Evolutionary conservation across 2,888 invertebrate genomes (phyloP), one percentile per base, ranked within the genome.

Genomic region (Cremastobaeus sp.): DNA sequence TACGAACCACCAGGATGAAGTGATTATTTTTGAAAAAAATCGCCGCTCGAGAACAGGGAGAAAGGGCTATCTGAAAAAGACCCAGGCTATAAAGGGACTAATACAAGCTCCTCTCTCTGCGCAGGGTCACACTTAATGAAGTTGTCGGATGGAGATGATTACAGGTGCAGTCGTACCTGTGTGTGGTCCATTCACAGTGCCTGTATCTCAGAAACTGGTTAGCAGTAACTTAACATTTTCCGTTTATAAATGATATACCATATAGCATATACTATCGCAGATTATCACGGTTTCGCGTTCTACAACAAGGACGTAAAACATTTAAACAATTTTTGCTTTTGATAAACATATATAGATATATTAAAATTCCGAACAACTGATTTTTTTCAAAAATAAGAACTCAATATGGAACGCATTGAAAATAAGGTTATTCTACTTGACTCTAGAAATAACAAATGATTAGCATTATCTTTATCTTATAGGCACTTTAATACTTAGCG

Each of bases 101-200:
- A 64, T 64, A 73, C 55, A 39, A 57, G 69, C 74, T 70, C 75
- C 70, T 35, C 55, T 54, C 59, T 47, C 62, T 66, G 76, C 71
- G 77, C 66, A 77, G 79, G 81, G 77, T 76, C 77, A 73, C 78
- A 82, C 83, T 86, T 87, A 86, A 87, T 87, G 84, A 87, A 87
- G 87, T 86, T 86, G 87, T 87, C 85, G 83, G 84, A 85, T 85
- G 81, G 84, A 82, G 83, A 84, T 83, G 85, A 86, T 86, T 85
- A 86, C 86, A 85, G 86, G 86, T 86, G 86, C 84, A 82, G 82
- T 77, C 82, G 79, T 79, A 81, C 77, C 83, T 86, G 86, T 83
- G 86, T 86, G 86, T 86, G 86, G 86, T 85, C 86, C 86, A 86
- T 86, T 86, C 85, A 83, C 81, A 76, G 78, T 72, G 77, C 77